These are phyloP conservation scores for Drosophila picticornis DNA, from an alignment of 2,888 invertebrate species.

Conservation along the genomic window DNA sequence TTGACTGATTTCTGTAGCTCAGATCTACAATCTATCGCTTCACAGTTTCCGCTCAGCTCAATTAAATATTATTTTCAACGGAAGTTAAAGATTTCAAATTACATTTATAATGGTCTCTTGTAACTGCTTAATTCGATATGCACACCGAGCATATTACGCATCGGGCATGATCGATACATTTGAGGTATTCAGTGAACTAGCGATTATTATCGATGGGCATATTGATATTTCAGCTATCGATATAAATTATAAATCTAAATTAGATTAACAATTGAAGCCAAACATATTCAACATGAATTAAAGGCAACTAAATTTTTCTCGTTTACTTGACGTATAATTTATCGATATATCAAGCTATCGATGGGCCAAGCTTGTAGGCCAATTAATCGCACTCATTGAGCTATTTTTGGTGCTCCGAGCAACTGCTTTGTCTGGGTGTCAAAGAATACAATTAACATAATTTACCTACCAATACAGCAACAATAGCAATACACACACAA, in stretches of 20 bases:
- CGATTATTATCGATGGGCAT: background rate
- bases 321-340: background rate
- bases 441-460: conserved; percentile 80
- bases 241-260: background rate
- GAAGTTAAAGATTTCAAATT: conserved; percentile 9
- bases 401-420: conserved; percentile 1
- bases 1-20: conserved; percentile 42
- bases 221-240: background rate
- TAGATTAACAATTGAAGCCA: background rate
- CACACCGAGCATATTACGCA: background rate
- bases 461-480: conserved; percentile 67
- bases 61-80: conserved; percentile 33
- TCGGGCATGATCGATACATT: background rate
- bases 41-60: conserved; percentile 48
- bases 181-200: background rate
- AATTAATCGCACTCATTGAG: background rate
- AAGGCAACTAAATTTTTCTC: background rate
- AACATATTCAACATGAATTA: background rate
- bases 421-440: conserved; percentile 49
- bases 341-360: background rate
- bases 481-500: conserved; percentile 25
- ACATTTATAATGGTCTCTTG: background rate
- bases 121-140: background rate
- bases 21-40: conserved; percentile 16
- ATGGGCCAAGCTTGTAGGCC: background rate